A percentile compares a stretch with the other conserved stretches of the same genome.
These are phyloP conservation scores for Capromys pilorides DNA, from an alignment of 2,797 vertebrate genomes.

Conservation along the genomic window DNA sequence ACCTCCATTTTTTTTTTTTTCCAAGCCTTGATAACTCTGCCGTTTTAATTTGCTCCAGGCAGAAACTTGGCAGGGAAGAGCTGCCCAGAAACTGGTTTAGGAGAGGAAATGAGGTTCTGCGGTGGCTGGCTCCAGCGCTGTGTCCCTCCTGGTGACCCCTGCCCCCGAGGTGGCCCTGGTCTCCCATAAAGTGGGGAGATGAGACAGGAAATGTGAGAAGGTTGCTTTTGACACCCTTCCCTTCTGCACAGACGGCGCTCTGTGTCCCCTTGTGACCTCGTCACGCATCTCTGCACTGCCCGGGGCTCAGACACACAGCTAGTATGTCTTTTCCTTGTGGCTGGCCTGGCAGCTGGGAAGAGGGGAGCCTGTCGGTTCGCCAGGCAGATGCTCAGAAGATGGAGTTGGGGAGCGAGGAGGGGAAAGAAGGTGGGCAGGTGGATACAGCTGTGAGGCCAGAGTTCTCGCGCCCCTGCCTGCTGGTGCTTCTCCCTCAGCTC, in stretches of 20 bases:
- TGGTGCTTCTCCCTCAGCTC: background rate
- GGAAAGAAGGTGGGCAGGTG: background rate
- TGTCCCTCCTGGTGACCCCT: background rate
- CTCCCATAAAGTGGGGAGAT: background rate
- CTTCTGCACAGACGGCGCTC: background rate
- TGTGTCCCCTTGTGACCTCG: accelerated
- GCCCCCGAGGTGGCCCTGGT: background rate
- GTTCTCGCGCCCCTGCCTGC: background rate
- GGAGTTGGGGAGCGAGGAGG: background rate
- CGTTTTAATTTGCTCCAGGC: constrained; percentile 72
- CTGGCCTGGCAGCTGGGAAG: background rate
- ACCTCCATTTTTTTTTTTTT: constrained; percentile 13
- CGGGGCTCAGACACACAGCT: background rate
- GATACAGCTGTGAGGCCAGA: background rate
- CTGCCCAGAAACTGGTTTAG: constrained; percentile 72
- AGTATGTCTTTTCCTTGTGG: background rate
- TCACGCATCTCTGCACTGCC: accelerated
- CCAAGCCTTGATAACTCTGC: constrained; percentile 76
- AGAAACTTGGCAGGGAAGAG: constrained; percentile 58
- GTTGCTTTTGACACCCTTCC: background rate
- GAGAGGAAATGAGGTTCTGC: constrained; percentile 75
- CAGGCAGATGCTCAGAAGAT: background rate
- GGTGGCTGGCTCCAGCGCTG: background rate
- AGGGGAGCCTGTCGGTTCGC: background rate
- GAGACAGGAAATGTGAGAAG: background rate